Evolutionary conservation across 2,888 invertebrate genomes (phyloP).

Genomic region (Amphipyra berbera): DNA sequence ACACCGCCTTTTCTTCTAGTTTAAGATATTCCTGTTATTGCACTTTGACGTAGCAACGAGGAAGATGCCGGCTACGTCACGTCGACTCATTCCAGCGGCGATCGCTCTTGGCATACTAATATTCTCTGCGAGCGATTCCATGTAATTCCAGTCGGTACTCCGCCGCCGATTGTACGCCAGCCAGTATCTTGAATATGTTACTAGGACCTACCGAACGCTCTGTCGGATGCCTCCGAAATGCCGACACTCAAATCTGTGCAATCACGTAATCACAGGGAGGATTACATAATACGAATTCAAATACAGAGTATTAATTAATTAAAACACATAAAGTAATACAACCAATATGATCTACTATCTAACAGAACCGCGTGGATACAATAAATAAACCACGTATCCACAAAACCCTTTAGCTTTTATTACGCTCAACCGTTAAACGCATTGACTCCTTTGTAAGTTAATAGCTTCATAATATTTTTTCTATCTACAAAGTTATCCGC

Average conservation of each 20-base stretch:
- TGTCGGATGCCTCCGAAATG: slow-evolving; percentile 39
- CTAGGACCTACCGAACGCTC: slow-evolving; percentile 43
- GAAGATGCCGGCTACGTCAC: slow-evolving; percentile 77
- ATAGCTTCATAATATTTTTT: slow-evolving; percentile 56
- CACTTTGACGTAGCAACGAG: slow-evolving; percentile 79
- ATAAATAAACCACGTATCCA: not conserved
- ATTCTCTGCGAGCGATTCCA: slow-evolving; percentile 81
- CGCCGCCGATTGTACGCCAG: slow-evolving; percentile 76
- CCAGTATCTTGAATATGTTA: slow-evolving; percentile 87
- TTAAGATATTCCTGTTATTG: slow-evolving; percentile 79
- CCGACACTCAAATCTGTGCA: slow-evolving; percentile 36
- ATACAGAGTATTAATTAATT: not conserved
- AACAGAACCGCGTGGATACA: not conserved
- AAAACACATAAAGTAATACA: not conserved
- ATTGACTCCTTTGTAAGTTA: slow-evolving; percentile 35
- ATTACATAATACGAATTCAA: not conserved
- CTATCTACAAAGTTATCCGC: slow-evolving; percentile 59
- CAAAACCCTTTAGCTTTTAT: slow-evolving; percentile 18
- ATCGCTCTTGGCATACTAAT: slow-evolving; percentile 86
- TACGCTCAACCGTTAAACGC: slow-evolving; percentile 12
- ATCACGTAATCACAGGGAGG: slow-evolving; percentile 16
- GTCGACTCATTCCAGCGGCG: slow-evolving; percentile 86
- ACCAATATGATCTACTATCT: not conserved
- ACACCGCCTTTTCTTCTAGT: slow-evolving; percentile 47
- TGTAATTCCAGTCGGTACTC: slow-evolving; percentile 83